Conservation (phyloP, 1,140 invertebrate species). For the Vanessa tameamea region DNA sequence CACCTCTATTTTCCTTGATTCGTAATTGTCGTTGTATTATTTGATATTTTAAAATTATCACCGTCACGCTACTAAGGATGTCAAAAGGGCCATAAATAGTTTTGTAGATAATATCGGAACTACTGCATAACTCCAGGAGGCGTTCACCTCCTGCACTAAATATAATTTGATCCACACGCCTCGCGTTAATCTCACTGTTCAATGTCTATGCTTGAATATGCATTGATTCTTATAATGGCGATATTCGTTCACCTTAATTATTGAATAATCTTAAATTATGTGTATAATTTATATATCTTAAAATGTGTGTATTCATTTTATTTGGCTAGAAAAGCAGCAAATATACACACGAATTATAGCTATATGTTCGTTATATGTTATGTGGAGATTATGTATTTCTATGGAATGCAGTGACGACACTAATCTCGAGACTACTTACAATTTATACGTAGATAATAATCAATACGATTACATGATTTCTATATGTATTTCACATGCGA, state of each 20-base stretch:
- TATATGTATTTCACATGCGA: too few species aligned
- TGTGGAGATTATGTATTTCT: too few species aligned
- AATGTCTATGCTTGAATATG: conserved; percentile 5
- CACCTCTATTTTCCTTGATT: too few species aligned
- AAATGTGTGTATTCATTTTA: too few species aligned
- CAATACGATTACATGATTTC: too few species aligned
- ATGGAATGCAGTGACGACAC: too few species aligned
- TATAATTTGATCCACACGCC: conserved; percentile 37
- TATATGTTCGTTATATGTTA: too few species aligned
- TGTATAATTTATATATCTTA: too few species aligned
- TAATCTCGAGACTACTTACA: too few species aligned
- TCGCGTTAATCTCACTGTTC: conserved; percentile 12
- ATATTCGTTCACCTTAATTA: neutral
- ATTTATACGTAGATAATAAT: too few species aligned
- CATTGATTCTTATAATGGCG: neutral
- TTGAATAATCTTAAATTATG: neutral
- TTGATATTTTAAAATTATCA: neutral
- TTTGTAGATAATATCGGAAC: conserved; percentile 21
- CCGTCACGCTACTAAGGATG: neutral
- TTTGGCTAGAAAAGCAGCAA: too few species aligned
- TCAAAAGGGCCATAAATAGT: conserved; percentile 26
- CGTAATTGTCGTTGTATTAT: neutral
- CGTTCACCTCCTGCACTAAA: conserved; percentile 39
- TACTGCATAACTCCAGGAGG: conserved; percentile 22
- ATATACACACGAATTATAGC: too few species aligned